These are phyloP conservation scores for Sericinus montela DNA, from an alignment of 2,888 invertebrate genomes.

Conservation along the genomic window DNA sequence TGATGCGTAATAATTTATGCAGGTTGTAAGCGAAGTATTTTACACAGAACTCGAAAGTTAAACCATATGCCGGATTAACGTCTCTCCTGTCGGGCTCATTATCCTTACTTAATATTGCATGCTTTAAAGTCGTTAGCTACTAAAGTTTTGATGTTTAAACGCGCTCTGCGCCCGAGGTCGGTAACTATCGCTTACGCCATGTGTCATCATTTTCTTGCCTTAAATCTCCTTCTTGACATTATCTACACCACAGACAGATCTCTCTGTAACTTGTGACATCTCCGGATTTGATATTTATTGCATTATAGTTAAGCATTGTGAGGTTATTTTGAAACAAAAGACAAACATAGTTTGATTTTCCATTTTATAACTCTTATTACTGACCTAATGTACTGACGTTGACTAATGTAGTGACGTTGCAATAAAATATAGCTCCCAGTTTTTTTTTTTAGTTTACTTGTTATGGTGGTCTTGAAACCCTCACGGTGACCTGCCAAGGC, in stretches of 20 bases:
- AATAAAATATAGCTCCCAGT: too few relatives aligned
- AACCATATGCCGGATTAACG: conserved; percentile 37
- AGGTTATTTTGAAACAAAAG: too few relatives aligned
- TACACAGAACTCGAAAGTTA: conserved; percentile 33
- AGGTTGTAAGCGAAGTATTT: conserved; percentile 31
- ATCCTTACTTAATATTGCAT: conserved; percentile 47
- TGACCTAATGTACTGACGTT: too few relatives aligned
- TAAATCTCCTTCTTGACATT: conserved; percentile 17
- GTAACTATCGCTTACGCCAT: conserved; percentile 14
- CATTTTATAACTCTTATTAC: too few relatives aligned
- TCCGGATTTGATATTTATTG: conserved; percentile 16
- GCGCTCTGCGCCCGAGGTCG: conserved; percentile 19
- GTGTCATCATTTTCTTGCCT: conserved; percentile 14
- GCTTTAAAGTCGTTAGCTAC: conserved; percentile 33
- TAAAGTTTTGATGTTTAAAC: conserved; percentile 38
- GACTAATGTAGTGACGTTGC: too few relatives aligned
- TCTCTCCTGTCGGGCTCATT: conserved; percentile 40
- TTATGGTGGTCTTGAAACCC: too few relatives aligned
- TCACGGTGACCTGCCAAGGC: too few relatives aligned
- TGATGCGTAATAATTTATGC: conserved; percentile 40
- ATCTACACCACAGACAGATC: conserved; percentile 17
- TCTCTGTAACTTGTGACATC: conserved; percentile 5
- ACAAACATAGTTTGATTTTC: too few relatives aligned
- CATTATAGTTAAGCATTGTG: not conserved
- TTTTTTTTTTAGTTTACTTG: too few relatives aligned